Base-by-base conservation (phyloP, 2,888 invertebrate species). In the Nymphalis polychloros region DNA sequence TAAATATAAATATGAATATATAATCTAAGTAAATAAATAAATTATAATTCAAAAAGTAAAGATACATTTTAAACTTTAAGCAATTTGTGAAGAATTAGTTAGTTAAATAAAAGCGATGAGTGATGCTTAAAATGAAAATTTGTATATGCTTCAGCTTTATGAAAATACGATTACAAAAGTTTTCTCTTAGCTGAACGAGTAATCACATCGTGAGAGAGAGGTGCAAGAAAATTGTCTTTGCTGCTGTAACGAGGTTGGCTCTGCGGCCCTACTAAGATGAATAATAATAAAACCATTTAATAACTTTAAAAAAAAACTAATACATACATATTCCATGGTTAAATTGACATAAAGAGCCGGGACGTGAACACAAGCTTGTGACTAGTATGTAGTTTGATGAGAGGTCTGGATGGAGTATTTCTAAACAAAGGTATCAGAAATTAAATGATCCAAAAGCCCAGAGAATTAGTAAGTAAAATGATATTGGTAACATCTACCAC, bases 91-190 rank as follows among this genome's bases (percentile, higher is more conserved):
- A n/a, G 55, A 55, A n/a, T 55, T 31, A 55, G 31, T 55, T 55
- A 16, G 13, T 41, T 8, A 55, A n/a, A 20, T 62, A 62, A 31
- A 65, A 61, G 47, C 55, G 4, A 10, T 6, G n/a, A 52, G 81
- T 84, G 81, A 86, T 84, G 81, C 78, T 78, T 76, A 81, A 84
- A 87, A 89, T 88, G 84, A 84, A 86, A 86, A 87, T 88, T 86
- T 86, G 87, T 86, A 86, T 85, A 85, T 82, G 84, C 83, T 78
- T 86, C 86, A 89, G 87, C 82, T 88, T 86, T 79, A 82, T 84
- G 76, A 83, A 88, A 89, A 90, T 83, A 85, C 86, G 87, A 89
- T 89, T 89, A 89, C 84, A 85, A 81, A 90, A 90, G 87, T 90
- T 90, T 87, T 85, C 86, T 85, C 86, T 86, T 82, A 78, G 84